A percentile compares a stretch with the other conserved stretches of the same genome.
Evolutionary conservation across 2,888 invertebrate genomes (phyloP).

Genomic region (Saturnia pavonia): DNA sequence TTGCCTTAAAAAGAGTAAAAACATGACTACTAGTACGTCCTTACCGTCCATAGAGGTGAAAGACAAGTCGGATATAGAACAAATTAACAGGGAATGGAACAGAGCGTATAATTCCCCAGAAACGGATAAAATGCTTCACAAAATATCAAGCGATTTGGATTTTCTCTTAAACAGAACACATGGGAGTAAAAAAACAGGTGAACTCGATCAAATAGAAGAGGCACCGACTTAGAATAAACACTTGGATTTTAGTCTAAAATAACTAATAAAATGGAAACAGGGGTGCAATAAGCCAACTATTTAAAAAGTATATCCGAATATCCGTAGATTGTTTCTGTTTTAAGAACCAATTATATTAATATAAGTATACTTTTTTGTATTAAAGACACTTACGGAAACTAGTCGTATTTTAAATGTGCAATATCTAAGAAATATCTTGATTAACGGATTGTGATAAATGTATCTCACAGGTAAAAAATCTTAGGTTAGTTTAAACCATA

Average conservation of each 20-base stretch:
- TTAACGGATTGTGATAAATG: conserved; percentile 8
- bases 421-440: conserved; percentile 13
- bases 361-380: conserved; percentile 4
- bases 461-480: conserved; percentile 1
- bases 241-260: conserved; percentile 29
- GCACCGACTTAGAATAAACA: conserved; percentile 60
- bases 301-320: conserved; percentile 34
- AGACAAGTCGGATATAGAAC: conserved; percentile 63
- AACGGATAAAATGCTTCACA: conserved; percentile 86
- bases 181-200: conserved; percentile 47
- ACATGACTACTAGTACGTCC: conserved; percentile 58
- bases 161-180: conserved; percentile 88
- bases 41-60: conserved; percentile 63
- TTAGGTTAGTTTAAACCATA: not conserved
- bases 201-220: conserved; percentile 63
- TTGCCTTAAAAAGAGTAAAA: conserved; percentile 68
- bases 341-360: conserved; percentile 19
- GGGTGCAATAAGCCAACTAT: conserved; percentile 57
- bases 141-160: conserved; percentile 91
- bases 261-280: conserved; percentile 60
- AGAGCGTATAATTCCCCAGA: conserved; percentile 65
- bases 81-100: conserved; percentile 67
- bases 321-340: conserved; percentile 23
- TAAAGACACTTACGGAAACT: conserved; percentile 7
- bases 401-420: conserved; percentile 17